Evolutionary conservation across 2,888 invertebrate genomes (phyloP), one percentile per base, ranked within the genome.

Genomic region (Congeria kusceri): DNA sequence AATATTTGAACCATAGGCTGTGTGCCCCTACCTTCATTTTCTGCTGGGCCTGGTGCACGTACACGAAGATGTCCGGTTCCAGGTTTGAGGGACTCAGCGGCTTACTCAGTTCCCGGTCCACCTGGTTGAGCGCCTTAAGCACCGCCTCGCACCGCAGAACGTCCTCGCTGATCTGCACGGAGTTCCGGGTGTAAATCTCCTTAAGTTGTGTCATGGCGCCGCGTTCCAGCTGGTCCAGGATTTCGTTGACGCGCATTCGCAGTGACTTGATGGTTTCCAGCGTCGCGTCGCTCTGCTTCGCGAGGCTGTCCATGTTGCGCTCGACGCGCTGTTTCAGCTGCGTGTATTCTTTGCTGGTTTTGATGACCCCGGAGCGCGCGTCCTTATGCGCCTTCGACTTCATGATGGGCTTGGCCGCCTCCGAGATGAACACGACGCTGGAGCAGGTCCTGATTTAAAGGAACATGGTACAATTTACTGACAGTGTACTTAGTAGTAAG

Each of bases 381-480:
- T 73, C 72, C 28, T 73, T 65, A 29, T 67, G 70, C 25, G 70
- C 70, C 18, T 70, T 63, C 18, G 32, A 65, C n/a, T 81, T 65
- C 15, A 58, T 18, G 4, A 81, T 53, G 15, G 62, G 72, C 46
- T 62, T 69, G 5, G 73, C 59, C 49, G 80, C 80, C n/a, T 80
- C 73, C 0, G 65, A 20, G 5, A 80, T 57, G 23, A 73, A 46
- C 13, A 57, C 20, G 23, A 72, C 68, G 20, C 62, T 72, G 1
- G 58, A 59, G 29, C 80, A 80, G 15, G 67, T 65, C 56, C 80
- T 80, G 61, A n/a, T n/a, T n/a, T n/a, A n/a, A n/a, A n/a, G n/a
- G n/a, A n/a, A n/a, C n/a, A n/a, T n/a, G n/a, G n/a, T n/a, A n/a
- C n/a, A n/a, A n/a, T n/a, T n/a, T n/a, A n/a, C n/a, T n/a, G n/a